Conservation (phyloP, 2,797 vertebrate species). For the Crocidura indochinensis region DNA sequence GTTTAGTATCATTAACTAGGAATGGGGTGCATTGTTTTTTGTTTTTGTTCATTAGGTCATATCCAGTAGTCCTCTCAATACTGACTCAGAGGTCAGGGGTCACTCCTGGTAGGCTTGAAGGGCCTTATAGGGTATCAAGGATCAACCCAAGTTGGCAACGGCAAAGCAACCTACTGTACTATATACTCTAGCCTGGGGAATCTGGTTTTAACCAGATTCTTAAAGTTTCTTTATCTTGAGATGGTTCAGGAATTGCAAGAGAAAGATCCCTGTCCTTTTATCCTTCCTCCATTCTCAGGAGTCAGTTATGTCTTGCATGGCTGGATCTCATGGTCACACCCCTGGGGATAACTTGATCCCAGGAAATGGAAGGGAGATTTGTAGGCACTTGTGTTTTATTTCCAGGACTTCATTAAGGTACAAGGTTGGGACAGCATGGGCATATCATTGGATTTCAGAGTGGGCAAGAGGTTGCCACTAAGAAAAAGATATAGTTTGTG, state of each 20-base stretch:
- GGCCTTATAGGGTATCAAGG: too few species aligned
- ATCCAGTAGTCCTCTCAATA: too few species aligned
- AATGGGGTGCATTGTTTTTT: not conserved
- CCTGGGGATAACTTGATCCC: not conserved
- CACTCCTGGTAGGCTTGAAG: too few species aligned
- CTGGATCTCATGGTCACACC: not conserved
- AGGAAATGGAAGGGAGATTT: not conserved
- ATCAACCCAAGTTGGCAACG: too few species aligned
- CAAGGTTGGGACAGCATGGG: not conserved
- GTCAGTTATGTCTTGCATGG: not conserved
- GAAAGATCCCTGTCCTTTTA: not conserved
- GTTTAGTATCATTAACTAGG: slow-evolving; percentile 4
- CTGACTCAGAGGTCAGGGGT: too few species aligned
- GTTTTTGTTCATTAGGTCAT: not conserved
- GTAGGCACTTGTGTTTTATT: not conserved
- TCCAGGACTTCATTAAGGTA: not conserved
- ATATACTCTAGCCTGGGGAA: too few species aligned
- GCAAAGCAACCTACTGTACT: too few species aligned
- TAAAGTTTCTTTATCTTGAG: slow-evolving; percentile 53
- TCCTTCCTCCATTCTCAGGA: not conserved
- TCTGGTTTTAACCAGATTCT: not conserved
- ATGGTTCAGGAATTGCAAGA: not conserved
- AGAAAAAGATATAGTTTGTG: not conserved
- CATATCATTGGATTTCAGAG: not conserved
- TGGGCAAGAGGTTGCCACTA: not conserved